phyloP scores from a whole-genome alignment of 2,113 vertebrate species.

The Bubo blakistoni region DNA sequence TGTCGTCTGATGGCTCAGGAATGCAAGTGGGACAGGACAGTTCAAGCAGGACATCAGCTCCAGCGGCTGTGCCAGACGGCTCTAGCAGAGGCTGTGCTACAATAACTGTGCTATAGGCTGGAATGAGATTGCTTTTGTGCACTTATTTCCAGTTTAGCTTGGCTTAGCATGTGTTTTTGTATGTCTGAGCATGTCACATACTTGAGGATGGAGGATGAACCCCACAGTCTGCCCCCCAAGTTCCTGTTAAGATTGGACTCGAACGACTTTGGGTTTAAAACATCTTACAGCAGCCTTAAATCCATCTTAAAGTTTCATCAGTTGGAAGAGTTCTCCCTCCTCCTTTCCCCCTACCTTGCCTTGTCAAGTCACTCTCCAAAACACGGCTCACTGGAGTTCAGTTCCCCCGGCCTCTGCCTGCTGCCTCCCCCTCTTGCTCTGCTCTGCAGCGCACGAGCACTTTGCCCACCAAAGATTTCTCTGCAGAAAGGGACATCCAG shows the following conservation, averaged over 20 bases:
- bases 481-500: neutral
- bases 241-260: neutral
- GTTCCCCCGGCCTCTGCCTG: too few relatives aligned
- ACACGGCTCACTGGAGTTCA: neutral
- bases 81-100: neutral
- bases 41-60: neutral
- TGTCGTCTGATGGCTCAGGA: neutral
- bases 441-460: accelerated
- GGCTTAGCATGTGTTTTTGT: neutral
- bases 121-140: neutral
- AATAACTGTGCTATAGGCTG: neutral
- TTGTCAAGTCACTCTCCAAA: neutral
- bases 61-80: neutral
- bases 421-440: too few relatives aligned
- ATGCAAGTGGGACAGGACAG: neutral
- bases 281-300: neutral
- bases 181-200: neutral
- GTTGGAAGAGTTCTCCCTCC: neutral
- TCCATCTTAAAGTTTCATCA: neutral
- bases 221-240: neutral
- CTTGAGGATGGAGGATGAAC: neutral
- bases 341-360: neutral
- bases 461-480: neutral
- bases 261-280: neutral
- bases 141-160: neutral